Conservation (phyloP, 2,113 vertebrate genomes). For the Euleptes europaea region DNA sequence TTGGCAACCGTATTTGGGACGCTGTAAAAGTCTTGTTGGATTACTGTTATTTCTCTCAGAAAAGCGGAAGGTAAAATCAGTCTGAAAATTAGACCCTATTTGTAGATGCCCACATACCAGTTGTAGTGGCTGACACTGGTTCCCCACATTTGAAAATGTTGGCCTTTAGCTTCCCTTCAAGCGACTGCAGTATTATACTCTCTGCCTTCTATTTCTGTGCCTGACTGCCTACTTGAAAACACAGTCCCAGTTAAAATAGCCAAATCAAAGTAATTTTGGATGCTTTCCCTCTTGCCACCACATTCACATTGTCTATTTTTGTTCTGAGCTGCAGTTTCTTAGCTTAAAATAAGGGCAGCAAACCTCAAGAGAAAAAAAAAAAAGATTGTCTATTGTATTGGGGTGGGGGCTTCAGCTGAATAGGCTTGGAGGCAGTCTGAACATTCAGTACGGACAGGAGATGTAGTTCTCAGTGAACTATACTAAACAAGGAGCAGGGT, state of each 20-base stretch:
- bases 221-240: conserved; percentile 28
- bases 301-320: background rate
- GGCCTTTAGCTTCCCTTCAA: conserved; percentile 14
- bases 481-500: too few species aligned
- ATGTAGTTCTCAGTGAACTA: background rate
- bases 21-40: conserved; percentile 36
- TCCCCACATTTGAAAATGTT: conserved; percentile 1
- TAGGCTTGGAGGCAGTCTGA: background rate
- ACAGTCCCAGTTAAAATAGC: background rate
- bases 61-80: background rate
- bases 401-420: rapidly evolving
- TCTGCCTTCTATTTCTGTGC: conserved; percentile 38
- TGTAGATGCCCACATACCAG: conserved; percentile 2
- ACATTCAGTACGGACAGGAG: background rate
- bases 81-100: background rate
- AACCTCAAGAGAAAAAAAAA: conserved; percentile 13
- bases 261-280: conserved; percentile 24
- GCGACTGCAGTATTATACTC: background rate
- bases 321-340: background rate
- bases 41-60: background rate
- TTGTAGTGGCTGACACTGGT: conserved; percentile 44
- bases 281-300: background rate
- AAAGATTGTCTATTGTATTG: background rate
- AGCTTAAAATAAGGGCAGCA: rapidly evolving
- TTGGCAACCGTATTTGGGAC: background rate